Evolutionary conservation across 1,140 invertebrate species (phyloP).

Genomic region (Diplogasteroides magnus): DNA sequence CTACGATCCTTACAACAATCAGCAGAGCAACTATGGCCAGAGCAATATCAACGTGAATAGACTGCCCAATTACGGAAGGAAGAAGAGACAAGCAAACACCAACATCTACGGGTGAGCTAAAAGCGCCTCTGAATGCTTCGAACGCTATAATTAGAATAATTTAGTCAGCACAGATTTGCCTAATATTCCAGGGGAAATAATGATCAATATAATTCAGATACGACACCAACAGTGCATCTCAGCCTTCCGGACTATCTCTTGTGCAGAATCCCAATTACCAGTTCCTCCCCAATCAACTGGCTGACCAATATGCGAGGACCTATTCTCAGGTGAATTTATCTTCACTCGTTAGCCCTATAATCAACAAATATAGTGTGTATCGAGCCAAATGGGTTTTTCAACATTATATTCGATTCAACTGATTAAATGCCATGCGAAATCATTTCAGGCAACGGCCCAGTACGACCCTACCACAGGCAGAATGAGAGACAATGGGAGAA

Average conservation of each 20-base stretch:
- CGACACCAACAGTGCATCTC: background rate
- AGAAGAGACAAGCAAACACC: background rate
- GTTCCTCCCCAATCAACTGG: constrained; percentile 15
- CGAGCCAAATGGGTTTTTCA: constrained; percentile 17
- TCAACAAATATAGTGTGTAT: too few species aligned
- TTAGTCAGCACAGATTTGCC: background rate
- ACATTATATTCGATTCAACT: too few species aligned
- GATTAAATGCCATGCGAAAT: too few species aligned
- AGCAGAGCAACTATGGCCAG: background rate
- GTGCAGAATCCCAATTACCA: constrained; percentile 35
- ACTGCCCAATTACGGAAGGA: background rate
- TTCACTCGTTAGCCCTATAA: too few species aligned
- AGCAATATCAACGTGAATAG: too few species aligned
- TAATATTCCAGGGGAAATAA: background rate
- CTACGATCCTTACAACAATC: background rate
- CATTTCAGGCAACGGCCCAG: background rate
- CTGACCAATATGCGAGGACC: constrained; percentile 12
- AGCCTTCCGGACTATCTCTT: background rate
- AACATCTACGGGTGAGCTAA: background rate
- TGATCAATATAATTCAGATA: background rate
- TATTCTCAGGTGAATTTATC: constrained; percentile 1
- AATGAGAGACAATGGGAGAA: constrained; percentile 4
- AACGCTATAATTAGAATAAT: background rate
- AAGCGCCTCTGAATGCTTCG: too few species aligned
- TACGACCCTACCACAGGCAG: background rate